Percentiles rank a stretch among this genome's conserved stretches.
Conservation (phyloP, 2,888 invertebrate genomes). For the Lacanobia wlatinum region DNA sequence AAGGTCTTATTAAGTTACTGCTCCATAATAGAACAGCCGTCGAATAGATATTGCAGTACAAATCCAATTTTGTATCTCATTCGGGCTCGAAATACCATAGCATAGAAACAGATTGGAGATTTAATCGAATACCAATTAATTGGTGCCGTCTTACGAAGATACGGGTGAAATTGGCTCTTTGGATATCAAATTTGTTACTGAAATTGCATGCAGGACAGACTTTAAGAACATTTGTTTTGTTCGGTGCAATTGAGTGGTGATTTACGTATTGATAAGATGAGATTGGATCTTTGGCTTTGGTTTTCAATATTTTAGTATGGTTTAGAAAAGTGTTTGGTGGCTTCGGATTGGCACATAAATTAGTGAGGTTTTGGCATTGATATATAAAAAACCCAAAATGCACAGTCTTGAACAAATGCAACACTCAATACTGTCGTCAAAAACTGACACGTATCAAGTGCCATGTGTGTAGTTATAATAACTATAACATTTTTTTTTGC, state of each 20-base stretch:
- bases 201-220: slow-evolving; percentile 46
- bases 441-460: no score
- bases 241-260: slow-evolving; percentile 34
- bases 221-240: slow-evolving; percentile 48
- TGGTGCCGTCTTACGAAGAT: slow-evolving; percentile 72
- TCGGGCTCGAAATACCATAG: slow-evolving; percentile 66
- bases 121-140: slow-evolving; percentile 81
- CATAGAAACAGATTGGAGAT: slow-evolving; percentile 76
- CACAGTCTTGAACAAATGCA: no score
- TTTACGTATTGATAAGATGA: slow-evolving; percentile 1
- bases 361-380: neutral
- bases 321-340: neutral
- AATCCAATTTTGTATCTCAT: slow-evolving; percentile 78
- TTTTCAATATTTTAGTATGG: neutral
- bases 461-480: no score
- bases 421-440: no score
- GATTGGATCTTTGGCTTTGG: slow-evolving; percentile 2
- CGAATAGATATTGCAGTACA: slow-evolving; percentile 72
- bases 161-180: slow-evolving; percentile 56
- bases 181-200: slow-evolving; percentile 59
- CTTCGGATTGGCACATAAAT: neutral
- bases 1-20: slow-evolving; percentile 67
- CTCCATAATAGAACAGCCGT: slow-evolving; percentile 66
- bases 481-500: no score
- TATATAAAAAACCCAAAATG: no score